These are phyloP conservation scores for Poeciliopsis turneri DNA, from an alignment of 2,797 vertebrate genomes.

Conservation along the genomic window DNA sequence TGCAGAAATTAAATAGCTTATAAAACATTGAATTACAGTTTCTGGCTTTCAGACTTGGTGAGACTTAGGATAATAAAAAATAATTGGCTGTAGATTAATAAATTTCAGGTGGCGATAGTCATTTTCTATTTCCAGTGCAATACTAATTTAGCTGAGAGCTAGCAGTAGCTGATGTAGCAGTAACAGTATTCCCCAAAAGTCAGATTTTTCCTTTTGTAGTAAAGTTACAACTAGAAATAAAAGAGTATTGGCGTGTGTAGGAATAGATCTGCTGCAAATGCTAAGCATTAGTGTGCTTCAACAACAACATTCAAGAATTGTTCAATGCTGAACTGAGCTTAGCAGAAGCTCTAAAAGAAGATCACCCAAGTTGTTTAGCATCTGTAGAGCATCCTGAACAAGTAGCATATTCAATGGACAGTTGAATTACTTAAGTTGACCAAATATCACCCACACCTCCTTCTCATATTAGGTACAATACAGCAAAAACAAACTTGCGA, in stretches of 20 bases:
- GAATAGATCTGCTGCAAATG: conserved; percentile 29
- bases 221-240: conserved; percentile 36
- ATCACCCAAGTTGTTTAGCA: conserved; percentile 40
- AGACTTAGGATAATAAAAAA: background rate
- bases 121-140: background rate
- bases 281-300: conserved; percentile 60
- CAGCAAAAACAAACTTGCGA: conserved; percentile 54
- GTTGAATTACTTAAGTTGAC: conserved; percentile 41
- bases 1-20: background rate
- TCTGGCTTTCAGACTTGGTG: background rate
- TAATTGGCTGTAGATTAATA: background rate
- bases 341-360: conserved; percentile 45
- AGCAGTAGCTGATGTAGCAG: background rate
- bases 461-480: conserved; percentile 59
- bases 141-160: background rate
- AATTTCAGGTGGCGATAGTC: background rate
- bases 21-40: background rate
- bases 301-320: conserved; percentile 79
- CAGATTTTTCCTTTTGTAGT: conserved; percentile 11
- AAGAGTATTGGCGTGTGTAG: conserved; percentile 26
- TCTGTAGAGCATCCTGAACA: conserved; percentile 39
- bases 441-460: conserved; percentile 53
- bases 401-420: conserved; percentile 25
- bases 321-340: conserved; percentile 58
- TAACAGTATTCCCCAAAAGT: conserved; percentile 17